These are phyloP conservation scores for Meandrusa payeni DNA, from an alignment of 2,888 invertebrate species.

Conservation along the genomic window DNA sequence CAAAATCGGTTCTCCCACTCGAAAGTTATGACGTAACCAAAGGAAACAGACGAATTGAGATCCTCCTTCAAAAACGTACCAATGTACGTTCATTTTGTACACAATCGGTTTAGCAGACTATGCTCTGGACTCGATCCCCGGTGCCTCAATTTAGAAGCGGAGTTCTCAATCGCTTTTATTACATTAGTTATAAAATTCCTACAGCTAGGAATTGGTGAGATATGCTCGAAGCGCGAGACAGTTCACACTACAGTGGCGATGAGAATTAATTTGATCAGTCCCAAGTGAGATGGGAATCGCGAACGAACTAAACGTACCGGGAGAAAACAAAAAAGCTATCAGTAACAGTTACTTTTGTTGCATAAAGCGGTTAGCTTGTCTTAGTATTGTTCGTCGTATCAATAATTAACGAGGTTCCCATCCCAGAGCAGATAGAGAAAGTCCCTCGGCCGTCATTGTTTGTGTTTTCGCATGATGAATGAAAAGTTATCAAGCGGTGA, in stretches of 20 bases:
- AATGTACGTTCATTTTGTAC: too few species aligned
- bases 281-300: conserved; percentile 12
- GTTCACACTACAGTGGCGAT: neutral
- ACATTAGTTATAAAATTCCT: too few species aligned
- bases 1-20: too few species aligned
- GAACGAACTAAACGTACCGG: too few species aligned
- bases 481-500: conserved; percentile 8
- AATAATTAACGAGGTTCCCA: conserved; percentile 38
- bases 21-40: too few species aligned
- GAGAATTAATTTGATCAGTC: neutral
- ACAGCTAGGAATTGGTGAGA: too few species aligned
- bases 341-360: conserved; percentile 65
- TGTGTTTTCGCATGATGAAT: conserved; percentile 14
- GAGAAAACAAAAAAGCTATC: conserved; percentile 17
- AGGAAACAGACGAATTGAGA: too few species aligned
- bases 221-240: neutral
- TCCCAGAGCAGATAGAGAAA: conserved; percentile 41
- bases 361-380: conserved; percentile 51
- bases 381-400: conserved; percentile 46
- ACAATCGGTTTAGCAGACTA: too few species aligned
- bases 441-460: conserved; percentile 34
- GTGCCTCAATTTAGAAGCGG: too few species aligned
- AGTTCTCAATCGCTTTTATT: too few species aligned
- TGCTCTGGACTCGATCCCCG: too few species aligned
- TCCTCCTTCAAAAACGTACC: too few species aligned